A percentile compares a stretch with the other conserved stretches of the same genome.
Conservation (phyloP, 1,140 invertebrate species). For the Aphelinus certus region DNA sequence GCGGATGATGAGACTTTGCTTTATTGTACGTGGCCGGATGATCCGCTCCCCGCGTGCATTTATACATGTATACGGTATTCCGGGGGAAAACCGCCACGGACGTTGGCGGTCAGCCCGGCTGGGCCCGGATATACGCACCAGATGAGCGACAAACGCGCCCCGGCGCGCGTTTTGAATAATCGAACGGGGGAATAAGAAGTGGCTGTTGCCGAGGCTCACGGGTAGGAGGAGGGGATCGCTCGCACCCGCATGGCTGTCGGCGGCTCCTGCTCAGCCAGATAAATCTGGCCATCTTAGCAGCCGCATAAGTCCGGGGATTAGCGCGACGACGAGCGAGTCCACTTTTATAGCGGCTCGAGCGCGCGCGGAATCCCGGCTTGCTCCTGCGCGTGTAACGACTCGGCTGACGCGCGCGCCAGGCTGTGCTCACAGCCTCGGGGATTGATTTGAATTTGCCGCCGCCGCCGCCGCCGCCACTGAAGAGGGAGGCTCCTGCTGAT, state of each 20-base stretch:
- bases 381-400: not conserved
- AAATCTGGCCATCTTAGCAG: slow-evolving; percentile 63
- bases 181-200: not conserved
- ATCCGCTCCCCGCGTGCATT: slow-evolving; percentile 17
- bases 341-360: slow-evolving; percentile 39
- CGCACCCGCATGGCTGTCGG: slow-evolving; percentile 10
- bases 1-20: slow-evolving; percentile 66
- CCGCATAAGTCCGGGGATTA: slow-evolving; percentile 65
- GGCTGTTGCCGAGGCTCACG: not conserved
- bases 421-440: not conserved
- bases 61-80: not conserved
- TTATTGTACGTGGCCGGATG: slow-evolving; percentile 61
- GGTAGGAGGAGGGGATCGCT: slow-evolving; percentile 7
- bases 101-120: not conserved
- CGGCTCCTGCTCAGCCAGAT: slow-evolving; percentile 57
- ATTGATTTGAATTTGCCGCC: slow-evolving; percentile 26
- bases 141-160: not conserved
- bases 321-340: slow-evolving; percentile 39
- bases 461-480: not conserved
- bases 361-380: not conserved
- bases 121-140: too few species aligned
- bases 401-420: not conserved
- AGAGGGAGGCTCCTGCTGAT: not conserved
- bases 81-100: not conserved
- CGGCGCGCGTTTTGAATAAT: slow-evolving; percentile 34